These are phyloP conservation scores for Drosophila rellima DNA, from an alignment of 2,888 invertebrate species.

Conservation along the genomic window DNA sequence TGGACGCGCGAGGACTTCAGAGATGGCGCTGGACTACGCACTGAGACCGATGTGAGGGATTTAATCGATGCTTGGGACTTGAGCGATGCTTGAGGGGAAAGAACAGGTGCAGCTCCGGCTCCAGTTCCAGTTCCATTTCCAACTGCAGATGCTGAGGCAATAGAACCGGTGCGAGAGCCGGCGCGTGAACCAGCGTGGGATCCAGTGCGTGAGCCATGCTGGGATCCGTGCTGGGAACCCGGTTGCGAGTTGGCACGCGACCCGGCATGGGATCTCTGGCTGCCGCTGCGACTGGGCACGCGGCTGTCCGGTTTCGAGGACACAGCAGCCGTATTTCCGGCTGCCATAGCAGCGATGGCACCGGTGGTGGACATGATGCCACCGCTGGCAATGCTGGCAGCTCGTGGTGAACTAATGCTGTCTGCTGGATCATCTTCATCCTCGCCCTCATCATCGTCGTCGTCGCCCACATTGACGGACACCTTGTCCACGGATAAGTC, in stretches of 20 bases:
- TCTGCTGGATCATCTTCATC: constrained; percentile 57
- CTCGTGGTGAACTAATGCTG: constrained; percentile 76
- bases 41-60: constrained; percentile 60
- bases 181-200: constrained; percentile 65
- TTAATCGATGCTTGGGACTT: constrained; percentile 61
- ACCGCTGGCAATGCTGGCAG: constrained; percentile 73
- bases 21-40: constrained; percentile 75
- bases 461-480: constrained; percentile 42
- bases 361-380: constrained; percentile 58
- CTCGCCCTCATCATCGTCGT: constrained; percentile 39
- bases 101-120: constrained; percentile 24
- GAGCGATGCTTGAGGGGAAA: constrained; percentile 78
- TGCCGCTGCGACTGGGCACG: constrained; percentile 74
- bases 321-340: constrained; percentile 6
- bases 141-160: constrained; percentile 63
- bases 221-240: constrained; percentile 56
- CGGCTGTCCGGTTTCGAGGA: constrained; percentile 70
- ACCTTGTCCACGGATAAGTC: constrained; percentile 62
- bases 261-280: constrained; percentile 58
- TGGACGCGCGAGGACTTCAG: constrained; percentile 71
- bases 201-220: constrained; percentile 58
- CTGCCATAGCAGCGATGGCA: constrained; percentile 61
- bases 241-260: constrained; percentile 66
- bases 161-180: constrained; percentile 76
- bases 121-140: constrained; percentile 9